Conservation (phyloP, 2,113 vertebrate species). For the Formicarius rufipectus region DNA sequence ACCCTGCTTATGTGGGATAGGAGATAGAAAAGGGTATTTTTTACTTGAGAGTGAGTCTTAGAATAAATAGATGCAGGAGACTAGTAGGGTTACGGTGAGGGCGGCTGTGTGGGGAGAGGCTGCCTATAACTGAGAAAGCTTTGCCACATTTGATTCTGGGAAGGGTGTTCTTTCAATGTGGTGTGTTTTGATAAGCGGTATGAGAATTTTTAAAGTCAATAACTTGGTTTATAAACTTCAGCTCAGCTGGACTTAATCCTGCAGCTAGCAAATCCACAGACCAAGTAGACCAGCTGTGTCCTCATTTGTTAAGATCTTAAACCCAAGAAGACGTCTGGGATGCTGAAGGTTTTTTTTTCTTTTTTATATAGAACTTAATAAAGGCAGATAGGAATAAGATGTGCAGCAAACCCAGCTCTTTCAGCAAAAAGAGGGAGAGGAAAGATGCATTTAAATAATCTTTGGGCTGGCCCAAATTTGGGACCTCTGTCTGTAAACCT, state of each 20-base stretch:
- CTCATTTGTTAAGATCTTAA: constrained; percentile 71
- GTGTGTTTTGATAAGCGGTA: constrained; percentile 59
- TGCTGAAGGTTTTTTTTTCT: constrained; percentile 4
- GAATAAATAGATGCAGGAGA: constrained; percentile 41
- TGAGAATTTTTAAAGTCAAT: constrained; percentile 69
- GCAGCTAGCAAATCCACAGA: constrained; percentile 60
- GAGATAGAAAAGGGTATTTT: constrained; percentile 16
- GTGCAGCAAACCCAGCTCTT: not conserved
- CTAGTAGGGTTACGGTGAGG: not conserved
- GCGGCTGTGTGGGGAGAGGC: not conserved
- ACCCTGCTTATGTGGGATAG: not conserved
- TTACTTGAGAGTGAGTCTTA: not conserved
- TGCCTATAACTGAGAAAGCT: constrained; percentile 57
- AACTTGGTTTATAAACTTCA: constrained; percentile 67
- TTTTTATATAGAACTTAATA: constrained; percentile 46
- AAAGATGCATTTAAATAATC: constrained; percentile 29
- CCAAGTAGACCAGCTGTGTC: constrained; percentile 63
- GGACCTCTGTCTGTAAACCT: constrained; percentile 8
- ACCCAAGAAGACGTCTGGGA: constrained; percentile 38
- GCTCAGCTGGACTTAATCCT: constrained; percentile 66
- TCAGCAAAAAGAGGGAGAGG: not conserved
- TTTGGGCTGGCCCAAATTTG: constrained; percentile 32
- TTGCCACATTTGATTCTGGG: constrained; percentile 43
- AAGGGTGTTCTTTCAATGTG: constrained; percentile 59
- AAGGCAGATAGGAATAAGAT: constrained; percentile 28